phyloP scores from a whole-genome alignment of 2,113 vertebrate species.

The Hemichromis elongatus region DNA sequence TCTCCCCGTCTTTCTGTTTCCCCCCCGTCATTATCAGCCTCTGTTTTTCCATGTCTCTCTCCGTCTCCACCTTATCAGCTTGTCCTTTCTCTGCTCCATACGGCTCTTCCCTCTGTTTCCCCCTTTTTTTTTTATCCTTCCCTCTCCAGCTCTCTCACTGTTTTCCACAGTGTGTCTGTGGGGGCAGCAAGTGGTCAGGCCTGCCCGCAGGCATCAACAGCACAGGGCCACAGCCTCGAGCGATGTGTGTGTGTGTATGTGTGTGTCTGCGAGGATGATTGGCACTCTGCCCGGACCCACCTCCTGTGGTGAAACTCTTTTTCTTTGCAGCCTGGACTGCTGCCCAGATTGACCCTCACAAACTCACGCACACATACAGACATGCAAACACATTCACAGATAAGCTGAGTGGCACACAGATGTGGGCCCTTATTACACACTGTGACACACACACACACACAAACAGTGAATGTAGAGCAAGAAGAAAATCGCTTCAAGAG shows the following conservation, averaged over 20 bases:
- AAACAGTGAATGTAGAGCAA: neutral
- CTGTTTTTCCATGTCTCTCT: constrained; percentile 20
- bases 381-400: neutral
- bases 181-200: constrained; percentile 54
- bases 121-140: neutral
- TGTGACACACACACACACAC: neutral
- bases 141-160: neutral
- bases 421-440: neutral
- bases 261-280: constrained; percentile 17
- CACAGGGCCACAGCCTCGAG: constrained; percentile 38
- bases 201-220: constrained; percentile 51
- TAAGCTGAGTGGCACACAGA: constrained; percentile 7
- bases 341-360: constrained; percentile 52
- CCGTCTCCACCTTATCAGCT: constrained; percentile 38
- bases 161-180: constrained; percentile 27
- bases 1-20: neutral
- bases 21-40: constrained; percentile 22
- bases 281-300: constrained; percentile 51
- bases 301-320: constrained; percentile 62
- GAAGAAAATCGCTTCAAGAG: neutral
- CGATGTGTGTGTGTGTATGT: constrained; percentile 1
- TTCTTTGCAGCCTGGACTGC: constrained; percentile 47
- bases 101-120: neutral
- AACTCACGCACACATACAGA: neutral
- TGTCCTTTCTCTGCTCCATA: constrained; percentile 17